Base-by-base conservation (phyloP, 1,140 invertebrate genomes). In the Diabrotica undecimpunctata region DNA sequence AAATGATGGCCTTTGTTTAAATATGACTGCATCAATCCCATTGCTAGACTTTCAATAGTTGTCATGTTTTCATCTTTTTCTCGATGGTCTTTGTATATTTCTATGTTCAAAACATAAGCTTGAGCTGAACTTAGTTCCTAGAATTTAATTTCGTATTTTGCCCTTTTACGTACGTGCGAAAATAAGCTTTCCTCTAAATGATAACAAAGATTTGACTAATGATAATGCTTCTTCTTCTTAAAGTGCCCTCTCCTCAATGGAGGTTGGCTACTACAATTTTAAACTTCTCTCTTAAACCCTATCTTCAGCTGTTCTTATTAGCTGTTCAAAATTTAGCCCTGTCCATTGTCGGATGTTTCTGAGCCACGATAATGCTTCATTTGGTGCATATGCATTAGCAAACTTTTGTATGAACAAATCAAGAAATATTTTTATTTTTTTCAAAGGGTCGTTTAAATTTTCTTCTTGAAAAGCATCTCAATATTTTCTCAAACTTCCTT, bases 401-500 rank as follows among this genome's bases (percentile, higher is more conserved):
- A 63, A 63, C 10, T 36, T 55, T 54, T 11, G 8, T 59, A 59
- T 39, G 12, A 54, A 12, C 52, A 54, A 54, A 54, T 54, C 52
- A 54, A 54, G 0, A 2, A 54, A 54, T 54, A 54, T 57, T 7
- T 37, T 2, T 4, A 62, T 2, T 46, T 53, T 35, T 10, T 25
- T 53, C 36, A 7, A 4, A 9, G 7, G 13, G 53, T 36, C 10
- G 10, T 55, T 10, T 9, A 7, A 14, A 39, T 38, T 54, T 54
- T 70, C 41, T 65, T 65, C 62, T 12, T 61, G 56, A 74, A 52
- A 75, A 53, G 57, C 73, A 75, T 62, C 70, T 66, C 60, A 74
- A 65, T 50, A 74, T 63, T 70, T 76, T 70, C 54, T 76, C 71
- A 70, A 68, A 74, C 62, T 73, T 62, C 57, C 73, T 60, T 37